Base-by-base conservation (phyloP, 2,888 invertebrate genomes). In the Ariolimax columbianus region DNA sequence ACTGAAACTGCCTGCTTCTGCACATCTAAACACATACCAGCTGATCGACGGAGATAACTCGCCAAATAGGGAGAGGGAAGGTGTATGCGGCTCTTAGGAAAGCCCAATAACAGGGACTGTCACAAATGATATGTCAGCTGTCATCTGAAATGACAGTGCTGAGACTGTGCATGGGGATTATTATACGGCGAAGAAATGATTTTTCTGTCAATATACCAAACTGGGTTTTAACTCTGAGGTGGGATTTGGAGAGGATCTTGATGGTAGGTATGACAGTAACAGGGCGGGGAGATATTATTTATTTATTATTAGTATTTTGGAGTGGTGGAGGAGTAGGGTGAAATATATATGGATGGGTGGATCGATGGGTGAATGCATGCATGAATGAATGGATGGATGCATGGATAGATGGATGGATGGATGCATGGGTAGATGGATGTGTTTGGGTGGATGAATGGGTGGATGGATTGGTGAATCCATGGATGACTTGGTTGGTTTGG, bases 81-180 rank as follows among this genome's bases (percentile, higher is more conserved):
- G n/a, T n/a, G n/a, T n/a, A n/a, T 7, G n/a, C 43, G 30, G 14
- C 40, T 26, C 43, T 43, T 19, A n/a, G 38, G 30, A n/a, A 47
- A 26, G 26, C 43, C 26, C 26, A 73, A 73, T 47, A n/a, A 73
- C 72, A 43, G 72, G n/a, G 72, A 40, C 40, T 26, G 43, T n/a
- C 72, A 26, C 72, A 72, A 72, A 72, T 72, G 40, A 72, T 72
- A 72, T 72, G 72, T 40, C 72, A 72, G 43, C 40, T 72, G 72
- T 72, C 72, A 72, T 43, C 40, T 72, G 72, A 72, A 72, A 72
- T 72, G 72, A 26, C 43, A 73, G 26, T 73, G 73, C n/a, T 43
- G 73, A 7, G 43, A 47, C 47, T 26, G n/a, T 43, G 73, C 47
- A 11, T 43, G 43, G 43, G 43, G 43, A 73, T 47, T 23, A 47